Conservation (phyloP, 2,888 invertebrate genomes). For the Pristionchus exspectatus region DNA sequence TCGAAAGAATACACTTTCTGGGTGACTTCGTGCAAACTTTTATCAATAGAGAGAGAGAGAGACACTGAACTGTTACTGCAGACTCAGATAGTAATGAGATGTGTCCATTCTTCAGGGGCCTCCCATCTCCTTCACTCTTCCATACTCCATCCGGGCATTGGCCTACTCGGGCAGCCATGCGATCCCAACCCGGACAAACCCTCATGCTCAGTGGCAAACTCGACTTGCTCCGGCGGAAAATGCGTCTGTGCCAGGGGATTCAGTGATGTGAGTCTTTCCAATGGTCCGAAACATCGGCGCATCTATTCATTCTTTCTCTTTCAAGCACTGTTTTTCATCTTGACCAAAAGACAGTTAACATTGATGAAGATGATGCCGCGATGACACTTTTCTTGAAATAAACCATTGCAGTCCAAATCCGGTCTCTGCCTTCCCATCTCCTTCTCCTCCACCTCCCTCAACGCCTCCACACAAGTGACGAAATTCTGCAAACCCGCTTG, state of each 20-base stretch:
- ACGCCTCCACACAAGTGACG: background rate
- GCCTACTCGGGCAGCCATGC: constrained; percentile 41
- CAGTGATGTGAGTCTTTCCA: background rate
- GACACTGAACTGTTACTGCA: background rate
- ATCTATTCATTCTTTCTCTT: background rate
- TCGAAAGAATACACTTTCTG: too few relatives aligned
- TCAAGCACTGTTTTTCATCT: background rate
- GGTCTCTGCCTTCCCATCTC: background rate
- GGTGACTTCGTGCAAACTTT: too few relatives aligned
- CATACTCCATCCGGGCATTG: background rate
- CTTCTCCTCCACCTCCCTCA: constrained; percentile 1
- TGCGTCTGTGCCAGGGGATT: constrained; percentile 42
- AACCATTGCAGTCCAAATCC: background rate
- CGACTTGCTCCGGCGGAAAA: constrained; percentile 15
- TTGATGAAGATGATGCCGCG: background rate
- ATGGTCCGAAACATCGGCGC: background rate
- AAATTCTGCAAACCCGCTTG: constrained; percentile 19
- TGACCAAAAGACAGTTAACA: background rate
- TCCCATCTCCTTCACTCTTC: background rate
- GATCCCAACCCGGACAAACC: constrained; percentile 43
- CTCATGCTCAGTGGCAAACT: background rate
- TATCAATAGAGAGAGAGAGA: background rate
- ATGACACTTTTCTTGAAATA: background rate
- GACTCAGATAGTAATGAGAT: background rate
- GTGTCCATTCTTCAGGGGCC: background rate